Percentiles rank a stretch among this genome's conserved stretches.
Evolutionary conservation across 2,113 vertebrate genomes (phyloP).

Genomic region (Sprattus sprattus): DNA sequence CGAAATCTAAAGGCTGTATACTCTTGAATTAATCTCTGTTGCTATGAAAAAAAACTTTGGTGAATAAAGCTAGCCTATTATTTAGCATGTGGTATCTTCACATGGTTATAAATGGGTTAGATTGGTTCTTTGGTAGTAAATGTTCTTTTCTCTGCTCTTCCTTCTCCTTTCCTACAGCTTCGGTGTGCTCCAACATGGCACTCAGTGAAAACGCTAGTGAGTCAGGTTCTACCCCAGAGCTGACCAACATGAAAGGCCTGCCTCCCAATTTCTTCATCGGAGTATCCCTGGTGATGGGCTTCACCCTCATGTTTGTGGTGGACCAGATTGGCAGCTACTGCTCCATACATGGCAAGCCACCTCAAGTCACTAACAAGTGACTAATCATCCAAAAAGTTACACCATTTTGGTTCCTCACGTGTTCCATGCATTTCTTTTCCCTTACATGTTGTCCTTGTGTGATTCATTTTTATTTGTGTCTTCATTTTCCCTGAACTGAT

Average conservation of each 20-base stretch:
- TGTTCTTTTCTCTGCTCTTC: conserved; percentile 30
- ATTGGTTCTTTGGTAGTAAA: not conserved
- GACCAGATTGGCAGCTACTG: conserved; percentile 72
- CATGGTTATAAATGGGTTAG: no score
- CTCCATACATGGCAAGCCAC: conserved; percentile 60
- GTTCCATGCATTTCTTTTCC: no score
- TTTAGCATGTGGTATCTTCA: not conserved
- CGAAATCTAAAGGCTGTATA: not conserved
- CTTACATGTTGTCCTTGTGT: no score
- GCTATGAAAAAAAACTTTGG: no score
- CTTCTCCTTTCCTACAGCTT: conserved; percentile 44
- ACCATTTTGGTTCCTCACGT: no score
- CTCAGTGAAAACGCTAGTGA: conserved; percentile 44
- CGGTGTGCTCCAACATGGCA: conserved; percentile 41
- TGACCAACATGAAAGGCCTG: conserved; percentile 24
- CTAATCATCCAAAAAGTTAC: no score
- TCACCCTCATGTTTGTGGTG: conserved; percentile 77
- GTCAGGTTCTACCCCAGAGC: conserved; percentile 16
- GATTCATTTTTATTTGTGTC: no score
- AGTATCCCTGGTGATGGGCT: conserved; percentile 70
- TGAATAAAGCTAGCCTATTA: no score
- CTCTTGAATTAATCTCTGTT: not conserved
- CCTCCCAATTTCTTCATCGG: conserved; percentile 70
- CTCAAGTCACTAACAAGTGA: not conserved
- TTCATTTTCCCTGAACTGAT: no score